Percentiles rank a stretch among this genome's conserved stretches.
These are phyloP conservation scores for Stegodyphus mimosarum DNA, from an alignment of 1,140 invertebrate species.

Conservation along the genomic window DNA sequence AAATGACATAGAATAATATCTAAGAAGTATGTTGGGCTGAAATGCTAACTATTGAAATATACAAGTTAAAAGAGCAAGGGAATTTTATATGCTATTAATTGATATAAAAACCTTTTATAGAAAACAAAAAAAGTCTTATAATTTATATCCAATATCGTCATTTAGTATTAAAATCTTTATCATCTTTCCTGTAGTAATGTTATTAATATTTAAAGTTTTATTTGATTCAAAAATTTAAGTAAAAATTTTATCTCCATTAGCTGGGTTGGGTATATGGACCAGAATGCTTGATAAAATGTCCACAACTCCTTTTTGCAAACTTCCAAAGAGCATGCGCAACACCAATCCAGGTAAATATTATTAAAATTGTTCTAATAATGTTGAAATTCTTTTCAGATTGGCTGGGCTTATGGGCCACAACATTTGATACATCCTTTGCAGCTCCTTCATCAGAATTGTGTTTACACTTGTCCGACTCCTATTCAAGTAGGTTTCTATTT, in stretches of 20 bases:
- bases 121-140: too few species aligned
- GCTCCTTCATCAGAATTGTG: slow-evolving; percentile 92
- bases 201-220: too few species aligned
- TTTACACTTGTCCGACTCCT: slow-evolving; percentile 91
- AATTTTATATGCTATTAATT: too few species aligned
- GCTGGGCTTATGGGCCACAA: slow-evolving; percentile 94
- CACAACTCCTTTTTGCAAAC: slow-evolving; percentile 94
- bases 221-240: not conserved
- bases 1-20: too few species aligned
- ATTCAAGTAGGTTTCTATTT: slow-evolving; percentile 69
- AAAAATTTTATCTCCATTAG: slow-evolving; percentile 66
- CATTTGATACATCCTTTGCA: slow-evolving; percentile 83
- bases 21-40: too few species aligned
- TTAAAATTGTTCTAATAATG: too few species aligned
- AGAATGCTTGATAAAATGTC: slow-evolving; percentile 79
- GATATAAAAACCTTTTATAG: too few species aligned
- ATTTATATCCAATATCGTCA: too few species aligned
- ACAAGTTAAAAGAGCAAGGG: too few species aligned
- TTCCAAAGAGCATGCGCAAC: slow-evolving; percentile 90
- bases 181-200: too few species aligned
- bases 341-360: slow-evolving; percentile 73
- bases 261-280: slow-evolving; percentile 93
- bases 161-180: too few species aligned
- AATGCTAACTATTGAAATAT: too few species aligned
- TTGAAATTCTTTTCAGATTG: slow-evolving; percentile 71